Conservation (phyloP, 1,140 invertebrate genomes). For the Euborellia annulipes region DNA sequence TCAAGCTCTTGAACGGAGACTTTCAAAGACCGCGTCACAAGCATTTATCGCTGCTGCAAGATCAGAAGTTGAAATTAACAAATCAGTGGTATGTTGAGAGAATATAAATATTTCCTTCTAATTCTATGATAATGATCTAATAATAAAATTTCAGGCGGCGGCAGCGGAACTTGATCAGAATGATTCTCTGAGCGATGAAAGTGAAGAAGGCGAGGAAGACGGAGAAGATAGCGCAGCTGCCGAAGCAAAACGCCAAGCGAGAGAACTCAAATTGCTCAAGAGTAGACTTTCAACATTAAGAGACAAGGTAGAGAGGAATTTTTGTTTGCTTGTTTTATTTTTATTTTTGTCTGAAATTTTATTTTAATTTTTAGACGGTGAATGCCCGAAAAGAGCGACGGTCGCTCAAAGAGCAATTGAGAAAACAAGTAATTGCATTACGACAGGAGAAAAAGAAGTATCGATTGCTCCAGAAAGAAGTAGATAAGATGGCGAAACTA, state of each 20-base stretch:
- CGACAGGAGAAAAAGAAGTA: conserved; percentile 24
- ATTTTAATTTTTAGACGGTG: conserved; percentile 17
- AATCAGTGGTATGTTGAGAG: no score
- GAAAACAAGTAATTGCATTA: conserved; percentile 51
- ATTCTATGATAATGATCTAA: conserved; percentile 3
- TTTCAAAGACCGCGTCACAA: conserved; percentile 3
- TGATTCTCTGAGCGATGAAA: conserved; percentile 12
- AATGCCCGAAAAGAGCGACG: conserved; percentile 61
- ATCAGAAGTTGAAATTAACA: no score
- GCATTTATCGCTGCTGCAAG: conserved; percentile 8
- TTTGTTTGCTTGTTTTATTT: background rate
- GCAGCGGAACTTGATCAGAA: conserved; percentile 4
- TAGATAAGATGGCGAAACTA: conserved; percentile 72
- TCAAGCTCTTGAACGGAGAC: conserved; percentile 21
- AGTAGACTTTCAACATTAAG: conserved; percentile 64
- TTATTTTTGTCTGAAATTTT: no score
- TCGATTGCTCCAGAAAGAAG: conserved; percentile 59
- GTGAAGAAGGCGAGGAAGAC: conserved; percentile 16
- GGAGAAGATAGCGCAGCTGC: conserved; percentile 56
- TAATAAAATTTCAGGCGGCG: conserved; percentile 8
- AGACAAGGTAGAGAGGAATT: conserved; percentile 22
- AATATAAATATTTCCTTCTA: no score
- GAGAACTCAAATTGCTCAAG: conserved; percentile 55
- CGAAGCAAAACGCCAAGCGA: conserved; percentile 41
- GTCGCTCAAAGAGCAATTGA: conserved; percentile 58